phyloP scores from a whole-genome alignment of 1,140 invertebrate species.

The Reticulitermes speratus region DNA sequence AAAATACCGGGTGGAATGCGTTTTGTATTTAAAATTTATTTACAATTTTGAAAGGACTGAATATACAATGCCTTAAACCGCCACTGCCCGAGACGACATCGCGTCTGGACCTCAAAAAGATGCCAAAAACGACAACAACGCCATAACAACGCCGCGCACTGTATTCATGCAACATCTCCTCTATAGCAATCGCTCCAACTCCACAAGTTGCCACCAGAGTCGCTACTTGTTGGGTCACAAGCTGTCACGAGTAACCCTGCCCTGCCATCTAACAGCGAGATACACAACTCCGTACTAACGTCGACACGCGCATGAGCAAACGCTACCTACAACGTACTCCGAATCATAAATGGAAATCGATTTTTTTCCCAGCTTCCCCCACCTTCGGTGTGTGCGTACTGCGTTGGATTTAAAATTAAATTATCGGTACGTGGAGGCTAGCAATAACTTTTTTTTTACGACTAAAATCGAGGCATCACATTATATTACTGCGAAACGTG shows the following conservation, averaged over 20 bases:
- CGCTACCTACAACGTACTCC: not conserved
- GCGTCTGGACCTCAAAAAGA: too few species aligned
- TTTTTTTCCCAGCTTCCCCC: constrained; percentile 15
- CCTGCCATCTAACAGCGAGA: not conserved
- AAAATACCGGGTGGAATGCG: too few species aligned
- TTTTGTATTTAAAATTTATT: too few species aligned
- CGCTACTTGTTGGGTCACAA: not conserved
- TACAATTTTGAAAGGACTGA: too few species aligned
- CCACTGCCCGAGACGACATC: too few species aligned
- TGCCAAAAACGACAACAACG: too few species aligned
- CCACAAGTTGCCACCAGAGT: not conserved
- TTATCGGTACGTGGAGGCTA: constrained; percentile 1
- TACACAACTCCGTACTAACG: not conserved
- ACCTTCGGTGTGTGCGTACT: not conserved
- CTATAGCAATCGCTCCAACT: not conserved
- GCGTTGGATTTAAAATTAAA: constrained; percentile 22
- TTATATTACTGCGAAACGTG: constrained; percentile 6
- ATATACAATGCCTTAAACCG: too few species aligned
- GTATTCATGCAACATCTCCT: too few species aligned
- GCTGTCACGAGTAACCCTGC: not conserved
- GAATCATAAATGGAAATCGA: constrained; percentile 28
- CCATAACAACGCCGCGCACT: too few species aligned
- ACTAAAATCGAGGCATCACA: not conserved
- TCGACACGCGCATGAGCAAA: not conserved
- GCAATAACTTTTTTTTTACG: constrained; percentile 14